Evolutionary conservation across 2,113 vertebrate genomes (phyloP).

Genomic region (Oncorhynchus keta): DNA sequence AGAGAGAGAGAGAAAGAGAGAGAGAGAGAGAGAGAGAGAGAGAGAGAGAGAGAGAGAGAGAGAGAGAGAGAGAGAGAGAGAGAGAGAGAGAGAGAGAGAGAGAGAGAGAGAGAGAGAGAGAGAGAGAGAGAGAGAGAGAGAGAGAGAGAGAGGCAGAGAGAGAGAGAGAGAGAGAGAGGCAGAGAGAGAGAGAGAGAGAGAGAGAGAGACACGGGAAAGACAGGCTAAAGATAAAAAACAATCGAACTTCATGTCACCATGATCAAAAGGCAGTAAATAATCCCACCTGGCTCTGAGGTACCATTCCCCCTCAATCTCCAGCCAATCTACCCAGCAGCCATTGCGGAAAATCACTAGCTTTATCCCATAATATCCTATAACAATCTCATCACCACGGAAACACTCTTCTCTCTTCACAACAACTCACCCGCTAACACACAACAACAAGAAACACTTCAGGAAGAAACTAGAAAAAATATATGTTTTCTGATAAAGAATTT

Average conservation of each 20-base stretch:
- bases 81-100: not conserved
- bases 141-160: not conserved
- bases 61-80: not conserved
- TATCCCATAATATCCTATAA: not conserved
- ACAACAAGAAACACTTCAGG: not conserved
- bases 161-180: not conserved
- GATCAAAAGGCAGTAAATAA: not conserved
- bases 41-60: not conserved
- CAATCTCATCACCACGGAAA: not conserved
- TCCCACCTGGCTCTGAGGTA: not conserved
- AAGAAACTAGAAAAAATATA: not conserved
- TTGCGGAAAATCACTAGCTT: not conserved
- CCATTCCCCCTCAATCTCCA: not conserved
- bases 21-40: not conserved
- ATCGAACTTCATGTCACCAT: not conserved
- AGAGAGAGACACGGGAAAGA: not conserved
- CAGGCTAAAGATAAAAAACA: not conserved
- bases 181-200: not conserved
- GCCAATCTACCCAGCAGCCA: not conserved
- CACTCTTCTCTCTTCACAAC: not conserved
- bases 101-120: not conserved
- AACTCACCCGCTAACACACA: not conserved
- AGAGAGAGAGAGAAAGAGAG: not conserved
- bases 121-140: not conserved
- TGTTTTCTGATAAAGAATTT: conserved; percentile 1